Percentiles rank a stretch among this genome's conserved stretches.
phyloP scores from a whole-genome alignment of 2,113 vertebrate genomes.

The Eira barbara region DNA sequence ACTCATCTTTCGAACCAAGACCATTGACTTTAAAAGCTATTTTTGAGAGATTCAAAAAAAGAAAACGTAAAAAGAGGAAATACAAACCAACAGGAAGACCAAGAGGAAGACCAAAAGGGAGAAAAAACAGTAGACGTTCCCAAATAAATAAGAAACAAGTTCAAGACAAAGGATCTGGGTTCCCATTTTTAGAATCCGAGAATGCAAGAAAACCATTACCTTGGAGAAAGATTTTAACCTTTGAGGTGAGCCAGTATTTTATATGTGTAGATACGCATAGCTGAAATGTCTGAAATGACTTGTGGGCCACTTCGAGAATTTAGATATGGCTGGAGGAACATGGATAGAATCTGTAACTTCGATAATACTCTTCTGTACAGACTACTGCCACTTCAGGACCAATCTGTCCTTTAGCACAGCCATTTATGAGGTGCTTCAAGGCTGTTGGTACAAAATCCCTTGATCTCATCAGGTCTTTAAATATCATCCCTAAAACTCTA shows the following conservation, averaged over 20 bases:
- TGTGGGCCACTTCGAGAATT: background rate
- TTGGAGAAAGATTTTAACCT: constrained; percentile 80
- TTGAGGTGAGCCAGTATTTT: constrained; percentile 78
- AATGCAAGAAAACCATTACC: constrained; percentile 79
- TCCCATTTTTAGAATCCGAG: constrained; percentile 78
- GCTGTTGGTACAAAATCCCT: background rate
- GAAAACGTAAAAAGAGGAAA: background rate
- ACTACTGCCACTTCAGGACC: background rate
- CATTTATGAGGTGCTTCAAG: background rate
- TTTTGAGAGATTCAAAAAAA: constrained; percentile 70
- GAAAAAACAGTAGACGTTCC: background rate
- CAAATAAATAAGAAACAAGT: constrained; percentile 59
- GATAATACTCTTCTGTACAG: background rate
- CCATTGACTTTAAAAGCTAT: constrained; percentile 78
- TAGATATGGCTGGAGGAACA: background rate
- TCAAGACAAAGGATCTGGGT: constrained; percentile 60
- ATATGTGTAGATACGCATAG: background rate
- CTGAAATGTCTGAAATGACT: background rate
- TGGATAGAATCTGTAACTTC: background rate
- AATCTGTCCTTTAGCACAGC: background rate
- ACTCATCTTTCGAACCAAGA: constrained; percentile 66
- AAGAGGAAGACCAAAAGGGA: background rate
- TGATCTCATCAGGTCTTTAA: background rate
- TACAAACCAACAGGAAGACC: background rate
- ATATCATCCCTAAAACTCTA: background rate